Evolutionary conservation across 2,113 vertebrate genomes (phyloP).

Genomic region (Melanotaenia duboulayi): DNA sequence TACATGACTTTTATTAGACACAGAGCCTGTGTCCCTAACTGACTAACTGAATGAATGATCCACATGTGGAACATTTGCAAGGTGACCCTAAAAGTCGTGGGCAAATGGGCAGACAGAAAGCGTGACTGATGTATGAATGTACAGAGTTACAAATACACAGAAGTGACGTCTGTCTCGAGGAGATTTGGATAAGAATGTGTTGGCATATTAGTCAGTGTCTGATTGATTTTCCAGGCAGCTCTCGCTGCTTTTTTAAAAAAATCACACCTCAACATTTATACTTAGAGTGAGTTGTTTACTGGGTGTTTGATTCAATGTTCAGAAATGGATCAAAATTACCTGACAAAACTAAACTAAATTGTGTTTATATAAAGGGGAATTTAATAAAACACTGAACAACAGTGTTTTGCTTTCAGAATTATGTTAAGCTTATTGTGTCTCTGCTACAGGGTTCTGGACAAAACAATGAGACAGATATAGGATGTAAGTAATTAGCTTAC

Average conservation of each 20-base stretch:
- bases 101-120: slow-evolving; percentile 3
- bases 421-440: neutral
- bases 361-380: too few relatives aligned
- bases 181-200: neutral
- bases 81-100: neutral
- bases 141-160: neutral
- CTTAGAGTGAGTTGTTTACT: too few relatives aligned
- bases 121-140: neutral
- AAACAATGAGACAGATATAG: neutral
- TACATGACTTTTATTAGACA: neutral
- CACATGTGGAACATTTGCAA: slow-evolving; percentile 30
- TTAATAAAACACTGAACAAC: too few relatives aligned
- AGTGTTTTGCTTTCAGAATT: neutral
- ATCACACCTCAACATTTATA: too few relatives aligned
- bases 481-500: too few relatives aligned
- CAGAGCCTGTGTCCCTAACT: slow-evolving; percentile 1
- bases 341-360: too few relatives aligned
- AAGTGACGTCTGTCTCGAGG: neutral
- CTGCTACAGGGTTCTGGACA: neutral
- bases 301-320: too few relatives aligned
- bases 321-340: too few relatives aligned
- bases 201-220: neutral
- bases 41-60: slow-evolving; percentile 29
- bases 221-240: neutral
- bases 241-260: too few relatives aligned